phyloP scores from a whole-genome alignment of 2,888 invertebrate genomes.

The Brachypterus glaber region DNA sequence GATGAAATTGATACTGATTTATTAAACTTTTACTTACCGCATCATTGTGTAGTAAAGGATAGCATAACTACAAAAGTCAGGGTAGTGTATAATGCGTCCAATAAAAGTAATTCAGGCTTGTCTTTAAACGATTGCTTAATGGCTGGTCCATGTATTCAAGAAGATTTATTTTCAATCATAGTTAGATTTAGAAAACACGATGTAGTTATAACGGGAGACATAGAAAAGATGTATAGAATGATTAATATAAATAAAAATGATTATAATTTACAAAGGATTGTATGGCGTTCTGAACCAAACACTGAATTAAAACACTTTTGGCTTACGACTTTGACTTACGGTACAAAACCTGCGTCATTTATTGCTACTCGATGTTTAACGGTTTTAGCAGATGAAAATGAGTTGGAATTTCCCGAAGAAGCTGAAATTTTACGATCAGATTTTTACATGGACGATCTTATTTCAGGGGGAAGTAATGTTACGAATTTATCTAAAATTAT shows the following conservation, averaged over 20 bases:
- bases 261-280: slow-evolving; percentile 25
- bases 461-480: slow-evolving; percentile 17
- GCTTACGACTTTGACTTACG: slow-evolving; percentile 31
- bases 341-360: slow-evolving; percentile 25
- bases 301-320: slow-evolving; percentile 18
- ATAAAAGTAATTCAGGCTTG: slow-evolving; percentile 20
- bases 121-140: slow-evolving; percentile 30
- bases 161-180: slow-evolving; percentile 26
- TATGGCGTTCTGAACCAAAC: slow-evolving; percentile 26
- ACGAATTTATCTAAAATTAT: slow-evolving; percentile 13
- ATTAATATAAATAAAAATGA: slow-evolving; percentile 19
- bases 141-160: slow-evolving; percentile 29
- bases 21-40: slow-evolving; percentile 28
- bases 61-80: slow-evolving; percentile 29
- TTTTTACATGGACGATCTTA: no score
- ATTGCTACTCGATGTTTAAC: slow-evolving; percentile 20
- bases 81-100: slow-evolving; percentile 30
- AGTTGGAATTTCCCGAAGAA: slow-evolving; percentile 15
- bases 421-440: slow-evolving; percentile 15
- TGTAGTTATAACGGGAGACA: slow-evolving; percentile 29
- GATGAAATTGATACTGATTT: background rate
- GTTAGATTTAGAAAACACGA: no score
- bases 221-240: slow-evolving; percentile 34
- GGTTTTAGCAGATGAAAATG: slow-evolving; percentile 19
- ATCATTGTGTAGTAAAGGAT: slow-evolving; percentile 30